These are phyloP conservation scores for Fregetta grallaria DNA, from an alignment of 2,113 vertebrate genomes.

Conservation along the genomic window DNA sequence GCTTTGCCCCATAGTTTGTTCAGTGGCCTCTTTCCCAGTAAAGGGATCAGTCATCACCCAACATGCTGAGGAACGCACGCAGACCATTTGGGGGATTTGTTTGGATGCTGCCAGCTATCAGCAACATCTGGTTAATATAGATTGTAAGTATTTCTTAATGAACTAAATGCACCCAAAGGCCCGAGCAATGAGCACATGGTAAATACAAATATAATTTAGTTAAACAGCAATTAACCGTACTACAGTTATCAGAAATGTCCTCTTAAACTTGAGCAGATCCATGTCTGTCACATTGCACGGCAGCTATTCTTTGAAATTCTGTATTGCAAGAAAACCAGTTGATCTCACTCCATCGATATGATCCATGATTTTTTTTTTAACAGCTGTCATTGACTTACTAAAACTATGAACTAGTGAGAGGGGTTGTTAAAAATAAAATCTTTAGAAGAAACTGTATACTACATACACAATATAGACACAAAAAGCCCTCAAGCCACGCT, in stretches of 20 bases:
- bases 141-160: slow-evolving; percentile 37
- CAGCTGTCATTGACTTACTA: not conserved
- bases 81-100: not conserved
- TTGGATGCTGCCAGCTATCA: slow-evolving; percentile 12
- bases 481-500: not conserved
- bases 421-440: not conserved
- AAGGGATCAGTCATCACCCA: not conserved
- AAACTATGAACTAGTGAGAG: not conserved
- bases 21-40: not conserved
- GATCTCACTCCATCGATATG: not conserved
- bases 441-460: not conserved
- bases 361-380: not conserved
- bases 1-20: not conserved
- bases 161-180: slow-evolving; percentile 57
- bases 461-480: not conserved
- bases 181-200: slow-evolving; percentile 12
- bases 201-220: slow-evolving; percentile 48
- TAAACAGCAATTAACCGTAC: slow-evolving; percentile 35
- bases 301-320: not conserved
- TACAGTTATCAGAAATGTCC: slow-evolving; percentile 23
- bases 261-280: slow-evolving; percentile 11
- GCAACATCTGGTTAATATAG: slow-evolving; percentile 49
- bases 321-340: not conserved
- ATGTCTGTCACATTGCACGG: not conserved
- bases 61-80: rapidly evolving